Conservation (phyloP, 2,888 invertebrate genomes). For the Hirtodrosophila histrioides region DNA sequence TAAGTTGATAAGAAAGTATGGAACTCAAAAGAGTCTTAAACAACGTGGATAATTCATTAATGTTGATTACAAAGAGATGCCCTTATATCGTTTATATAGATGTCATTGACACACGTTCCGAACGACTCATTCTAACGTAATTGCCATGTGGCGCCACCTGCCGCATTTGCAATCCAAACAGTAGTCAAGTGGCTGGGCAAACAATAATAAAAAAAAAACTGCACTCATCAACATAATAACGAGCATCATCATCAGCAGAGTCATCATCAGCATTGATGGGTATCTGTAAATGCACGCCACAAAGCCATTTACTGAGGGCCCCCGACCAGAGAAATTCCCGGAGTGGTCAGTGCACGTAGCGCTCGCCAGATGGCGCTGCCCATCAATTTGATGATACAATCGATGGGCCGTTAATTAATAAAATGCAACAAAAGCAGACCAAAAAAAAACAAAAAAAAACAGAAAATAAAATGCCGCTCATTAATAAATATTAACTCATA, state of each 20-base stretch:
- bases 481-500: constrained; percentile 76
- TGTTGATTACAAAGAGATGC: not conserved
- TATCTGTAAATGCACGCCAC: constrained; percentile 47
- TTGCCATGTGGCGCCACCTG: constrained; percentile 58
- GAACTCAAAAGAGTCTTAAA: too few species aligned
- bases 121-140: constrained; percentile 15
- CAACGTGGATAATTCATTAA: not conserved
- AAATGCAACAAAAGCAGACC: constrained; percentile 29
- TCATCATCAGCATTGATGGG: constrained; percentile 30
- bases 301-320: constrained; percentile 55
- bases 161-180: constrained; percentile 35
- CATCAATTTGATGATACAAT: constrained; percentile 52
- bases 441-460: constrained; percentile 20
- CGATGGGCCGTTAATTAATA: constrained; percentile 61
- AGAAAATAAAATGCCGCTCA: constrained; percentile 41
- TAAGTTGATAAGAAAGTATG: too few species aligned
- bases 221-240: constrained; percentile 14
- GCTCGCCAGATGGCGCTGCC: constrained; percentile 60
- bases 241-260: constrained; percentile 23
- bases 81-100: constrained; percentile 6
- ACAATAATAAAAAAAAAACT: constrained; percentile 31
- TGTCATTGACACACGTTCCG: constrained; percentile 17
- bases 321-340: constrained; percentile 15
- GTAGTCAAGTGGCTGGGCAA: constrained; percentile 41
- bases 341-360: constrained; percentile 41